These are phyloP conservation scores for Speoplatyrhinus poulsoni DNA, from an alignment of 2,113 vertebrate genomes.

Conservation along the genomic window DNA sequence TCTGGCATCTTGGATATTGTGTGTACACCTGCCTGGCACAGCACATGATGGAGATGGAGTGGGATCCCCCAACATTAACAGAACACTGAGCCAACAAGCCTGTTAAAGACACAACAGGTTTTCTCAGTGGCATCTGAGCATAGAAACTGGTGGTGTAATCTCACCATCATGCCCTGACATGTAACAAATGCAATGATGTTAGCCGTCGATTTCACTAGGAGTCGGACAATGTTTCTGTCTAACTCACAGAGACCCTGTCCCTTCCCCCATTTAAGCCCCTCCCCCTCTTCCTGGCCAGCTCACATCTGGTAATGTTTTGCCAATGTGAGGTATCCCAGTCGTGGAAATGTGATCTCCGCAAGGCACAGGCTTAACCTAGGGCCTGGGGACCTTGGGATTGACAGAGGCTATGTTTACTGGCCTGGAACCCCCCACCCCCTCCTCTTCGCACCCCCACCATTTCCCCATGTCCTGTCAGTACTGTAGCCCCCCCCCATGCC, in stretches of 20 bases:
- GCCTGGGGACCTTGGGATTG: constrained; percentile 33
- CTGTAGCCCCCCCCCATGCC: background rate
- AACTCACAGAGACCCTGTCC: background rate
- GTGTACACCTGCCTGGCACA: background rate
- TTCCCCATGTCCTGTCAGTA: background rate
- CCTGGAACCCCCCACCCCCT: constrained; percentile 17
- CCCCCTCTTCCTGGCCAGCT: background rate
- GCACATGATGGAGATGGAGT: too few species aligned
- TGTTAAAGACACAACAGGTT: background rate
- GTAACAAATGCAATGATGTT: background rate
- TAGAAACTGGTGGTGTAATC: too few species aligned
- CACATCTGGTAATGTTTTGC: constrained; percentile 52
- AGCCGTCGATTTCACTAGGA: background rate
- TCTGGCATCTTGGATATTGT: background rate
- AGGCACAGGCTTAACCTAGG: constrained; percentile 26
- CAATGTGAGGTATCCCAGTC: constrained; percentile 43
- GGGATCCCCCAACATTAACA: background rate
- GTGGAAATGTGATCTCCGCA: constrained; percentile 33
- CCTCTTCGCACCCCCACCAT: background rate
- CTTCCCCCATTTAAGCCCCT: background rate
- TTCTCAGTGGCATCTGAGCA: too few species aligned
- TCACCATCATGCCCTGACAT: too few species aligned
- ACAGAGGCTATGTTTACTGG: constrained; percentile 36
- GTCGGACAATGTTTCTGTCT: background rate
- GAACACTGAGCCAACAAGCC: background rate